Base-by-base conservation (phyloP, 2,888 invertebrate species). In the Sinodicranocentrus sp. region DNA sequence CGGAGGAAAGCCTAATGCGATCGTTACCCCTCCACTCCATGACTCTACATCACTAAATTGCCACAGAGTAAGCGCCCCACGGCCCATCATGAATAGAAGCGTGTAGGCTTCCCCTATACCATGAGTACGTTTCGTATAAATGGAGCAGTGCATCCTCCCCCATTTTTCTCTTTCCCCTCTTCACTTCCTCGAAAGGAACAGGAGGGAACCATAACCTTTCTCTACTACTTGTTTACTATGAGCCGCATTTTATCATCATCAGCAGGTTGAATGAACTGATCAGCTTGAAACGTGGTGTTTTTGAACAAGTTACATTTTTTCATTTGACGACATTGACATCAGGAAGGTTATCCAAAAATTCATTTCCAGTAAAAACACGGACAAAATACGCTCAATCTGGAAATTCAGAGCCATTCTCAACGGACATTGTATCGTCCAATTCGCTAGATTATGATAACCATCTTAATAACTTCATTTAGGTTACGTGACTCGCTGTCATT, bases 131-230 rank as follows among this genome's bases (percentile, higher is more conserved):
- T n/a, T n/a, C n/a, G n/a, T n/a, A n/a, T n/a, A n/a, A n/a, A n/a
- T n/a, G 3, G 26, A 2, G 28, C 15, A n/a, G n/a, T 61, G 13
- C n/a, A 59, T 25, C 59, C 59, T 63, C 39, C 63, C 63, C 28
- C 63, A 63, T 21, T 63, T 63, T 63, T 63, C 63, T 28, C 33
- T 5, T 13, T 28, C 39, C 63, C 63, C 63, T 39, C 33, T 63
- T 33, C 48, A 48, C 17, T 48, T 48, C 48, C 48, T 33, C 61
- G 33, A 21, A 28, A 65, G 48, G 8, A 68, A 19, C 13, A 68
- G 68, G 44, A 48, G 48, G 52, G 10, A 26, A 70, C 70, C 70
- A 23, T 70, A 70, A 70, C 70, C 70, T 70, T 70, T 70, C 70
- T 52, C 70, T 70, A 70, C 70, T 70, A 70, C 70, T 67, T 43